Evolutionary conservation across 2,888 invertebrate species (phyloP).

Genomic region (Cremastinae sp.): DNA sequence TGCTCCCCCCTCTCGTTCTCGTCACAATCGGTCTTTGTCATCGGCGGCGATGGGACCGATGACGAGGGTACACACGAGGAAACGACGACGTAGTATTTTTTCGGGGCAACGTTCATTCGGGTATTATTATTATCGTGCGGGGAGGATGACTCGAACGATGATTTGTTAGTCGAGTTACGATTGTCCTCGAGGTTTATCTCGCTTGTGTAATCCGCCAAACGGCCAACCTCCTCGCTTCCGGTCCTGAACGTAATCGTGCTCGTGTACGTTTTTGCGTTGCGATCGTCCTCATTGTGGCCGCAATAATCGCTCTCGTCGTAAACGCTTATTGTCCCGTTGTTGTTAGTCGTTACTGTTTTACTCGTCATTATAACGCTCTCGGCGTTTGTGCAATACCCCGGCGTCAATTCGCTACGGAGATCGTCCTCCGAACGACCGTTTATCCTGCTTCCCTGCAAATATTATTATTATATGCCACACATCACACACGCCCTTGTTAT

Average conservation of each 20-base stretch:
- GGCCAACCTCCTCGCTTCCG: constrained; percentile 70
- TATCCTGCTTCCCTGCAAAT: constrained; percentile 76
- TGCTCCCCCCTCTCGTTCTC: constrained; percentile 1
- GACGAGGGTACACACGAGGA: constrained; percentile 24
- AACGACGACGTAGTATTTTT: constrained; percentile 30
- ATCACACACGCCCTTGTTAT: constrained; percentile 56
- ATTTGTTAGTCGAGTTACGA: constrained; percentile 68
- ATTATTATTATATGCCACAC: constrained; percentile 66
- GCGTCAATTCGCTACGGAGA: constrained; percentile 57
- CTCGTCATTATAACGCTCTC: constrained; percentile 43
- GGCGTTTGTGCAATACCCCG: constrained; percentile 47
- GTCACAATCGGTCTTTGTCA: neutral
- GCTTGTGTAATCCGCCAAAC: constrained; percentile 35
- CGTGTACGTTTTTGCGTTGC: constrained; percentile 76
- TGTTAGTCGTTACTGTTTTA: constrained; percentile 13
- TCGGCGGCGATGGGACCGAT: neutral
- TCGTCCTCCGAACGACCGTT: constrained; percentile 69
- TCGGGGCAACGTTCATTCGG: constrained; percentile 33
- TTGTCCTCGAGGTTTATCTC: constrained; percentile 63
- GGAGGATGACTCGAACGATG: constrained; percentile 16
- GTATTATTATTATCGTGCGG: constrained; percentile 57
- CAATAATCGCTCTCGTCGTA: constrained; percentile 55
- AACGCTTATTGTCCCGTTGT: constrained; percentile 29
- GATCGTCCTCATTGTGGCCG: constrained; percentile 61
- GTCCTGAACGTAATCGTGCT: constrained; percentile 78